phyloP scores from a whole-genome alignment of 2,797 vertebrate genomes.

The Coregonus suidteri region DNA sequence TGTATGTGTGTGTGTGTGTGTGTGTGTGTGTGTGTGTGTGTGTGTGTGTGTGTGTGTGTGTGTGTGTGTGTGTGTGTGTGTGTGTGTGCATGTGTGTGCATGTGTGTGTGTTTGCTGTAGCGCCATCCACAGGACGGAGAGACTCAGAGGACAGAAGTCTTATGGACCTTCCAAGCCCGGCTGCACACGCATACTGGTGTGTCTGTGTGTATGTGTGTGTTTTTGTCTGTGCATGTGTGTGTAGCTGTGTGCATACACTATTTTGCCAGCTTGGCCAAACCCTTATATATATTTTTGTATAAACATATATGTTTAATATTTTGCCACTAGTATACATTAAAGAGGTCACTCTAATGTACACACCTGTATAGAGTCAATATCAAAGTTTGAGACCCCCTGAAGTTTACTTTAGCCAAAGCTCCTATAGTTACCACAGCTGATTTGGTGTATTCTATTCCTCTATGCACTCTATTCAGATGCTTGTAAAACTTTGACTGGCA shows the following conservation, averaged over 20 bases:
- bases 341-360: conserved; percentile 35
- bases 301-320: neutral
- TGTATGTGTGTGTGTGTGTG: conserved; percentile 44
- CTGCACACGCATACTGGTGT: conserved; percentile 70
- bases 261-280: conserved; percentile 11
- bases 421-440: neutral
- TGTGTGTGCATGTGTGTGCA: conserved; percentile 38
- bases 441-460: neutral
- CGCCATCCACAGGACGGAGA: conserved; percentile 77
- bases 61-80: conserved; percentile 26
- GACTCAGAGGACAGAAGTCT: conserved; percentile 79
- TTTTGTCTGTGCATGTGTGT: conserved; percentile 27
- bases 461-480: neutral
- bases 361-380: neutral
- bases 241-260: neutral
- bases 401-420: too few species aligned
- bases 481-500: neutral
- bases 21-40: conserved; percentile 32
- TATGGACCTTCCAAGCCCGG: conserved; percentile 78
- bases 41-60: conserved; percentile 24
- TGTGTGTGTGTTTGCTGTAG: conserved; percentile 39
- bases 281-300: neutral
- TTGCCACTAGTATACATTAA: conserved; percentile 33
- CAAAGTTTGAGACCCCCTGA: neutral
- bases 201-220: conserved; percentile 15